phyloP scores from a whole-genome alignment of 2,888 invertebrate genomes.

The Aquatica leii region DNA sequence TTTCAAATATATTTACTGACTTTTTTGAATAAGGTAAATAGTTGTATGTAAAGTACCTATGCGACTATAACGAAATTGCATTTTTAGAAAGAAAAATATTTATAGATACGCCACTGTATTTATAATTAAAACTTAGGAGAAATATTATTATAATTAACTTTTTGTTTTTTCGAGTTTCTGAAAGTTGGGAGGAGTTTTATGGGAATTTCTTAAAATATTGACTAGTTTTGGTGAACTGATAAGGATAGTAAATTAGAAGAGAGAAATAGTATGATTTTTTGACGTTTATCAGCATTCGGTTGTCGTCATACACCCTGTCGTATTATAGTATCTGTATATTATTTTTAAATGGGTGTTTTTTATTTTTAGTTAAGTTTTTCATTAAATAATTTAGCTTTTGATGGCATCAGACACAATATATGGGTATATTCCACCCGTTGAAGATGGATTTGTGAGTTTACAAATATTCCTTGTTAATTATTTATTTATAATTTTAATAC shows the following conservation, averaged over 20 bases:
- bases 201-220: no score
- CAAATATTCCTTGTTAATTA: no score
- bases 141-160: no score
- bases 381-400: constrained; percentile 41
- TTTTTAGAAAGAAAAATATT: no score
- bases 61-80: no score
- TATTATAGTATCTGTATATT: constrained; percentile 22
- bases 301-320: constrained; percentile 28
- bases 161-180: no score
- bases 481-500: constrained; percentile 11
- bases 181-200: no score
- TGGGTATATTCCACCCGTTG: constrained; percentile 59
- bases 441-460: constrained; percentile 57
- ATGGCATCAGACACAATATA: constrained; percentile 60
- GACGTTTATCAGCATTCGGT: constrained; percentile 29
- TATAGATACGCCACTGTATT: no score
- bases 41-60: neutral
- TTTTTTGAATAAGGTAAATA: no score
- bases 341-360: constrained; percentile 28
- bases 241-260: constrained; percentile 3
- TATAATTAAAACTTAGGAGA: no score
- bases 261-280: constrained; percentile 26
- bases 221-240: neutral
- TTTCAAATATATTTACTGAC: no score
- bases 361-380: constrained; percentile 22